Evolutionary conservation across 2,113 vertebrate genomes (phyloP).

Genomic region (Upupa epops): DNA sequence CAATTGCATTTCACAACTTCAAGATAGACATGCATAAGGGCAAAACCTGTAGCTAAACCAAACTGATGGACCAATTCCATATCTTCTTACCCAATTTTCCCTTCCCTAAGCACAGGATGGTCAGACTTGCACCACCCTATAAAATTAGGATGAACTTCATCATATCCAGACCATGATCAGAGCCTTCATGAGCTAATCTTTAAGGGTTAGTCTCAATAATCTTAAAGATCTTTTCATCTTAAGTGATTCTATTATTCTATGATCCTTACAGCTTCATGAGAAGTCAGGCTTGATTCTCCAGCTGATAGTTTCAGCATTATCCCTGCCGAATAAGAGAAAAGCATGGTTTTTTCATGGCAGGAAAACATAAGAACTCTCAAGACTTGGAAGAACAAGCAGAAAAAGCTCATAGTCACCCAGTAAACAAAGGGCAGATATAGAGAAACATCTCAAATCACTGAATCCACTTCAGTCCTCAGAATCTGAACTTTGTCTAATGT

Average conservation of each 20-base stretch:
- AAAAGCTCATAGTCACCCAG: not conserved
- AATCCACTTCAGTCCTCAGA: not conserved
- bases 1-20: not conserved
- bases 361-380: not conserved
- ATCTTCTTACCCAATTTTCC: not conserved
- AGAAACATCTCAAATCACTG: not conserved
- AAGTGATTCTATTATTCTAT: too few species aligned
- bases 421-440: not conserved
- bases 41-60: not conserved
- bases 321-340: not conserved
- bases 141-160: not conserved
- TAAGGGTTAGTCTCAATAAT: too few species aligned
- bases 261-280: not conserved
- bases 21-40: not conserved
- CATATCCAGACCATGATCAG: not conserved
- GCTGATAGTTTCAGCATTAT: not conserved
- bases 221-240: not conserved
- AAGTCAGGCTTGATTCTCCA: not conserved
- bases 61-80: not conserved
- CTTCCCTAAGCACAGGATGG: not conserved
- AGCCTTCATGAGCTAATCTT: not conserved
- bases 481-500: not conserved
- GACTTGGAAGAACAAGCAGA: slow-evolving; percentile 19
- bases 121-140: not conserved
- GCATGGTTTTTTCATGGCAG: not conserved